Conservation (phyloP, 2,113 vertebrate genomes). For the Craseonycteris thonglongyai region DNA sequence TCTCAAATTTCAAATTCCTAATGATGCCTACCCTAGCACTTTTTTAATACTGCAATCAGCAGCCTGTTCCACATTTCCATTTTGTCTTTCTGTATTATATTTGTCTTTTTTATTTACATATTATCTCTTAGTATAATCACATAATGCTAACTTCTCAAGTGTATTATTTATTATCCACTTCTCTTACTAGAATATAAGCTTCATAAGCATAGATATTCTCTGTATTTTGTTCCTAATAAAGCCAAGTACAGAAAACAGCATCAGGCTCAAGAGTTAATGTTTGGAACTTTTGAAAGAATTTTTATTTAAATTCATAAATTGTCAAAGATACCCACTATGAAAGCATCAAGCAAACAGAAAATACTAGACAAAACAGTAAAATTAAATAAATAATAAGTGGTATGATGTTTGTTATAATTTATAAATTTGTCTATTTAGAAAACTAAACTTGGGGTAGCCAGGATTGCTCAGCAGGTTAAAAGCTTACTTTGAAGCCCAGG, state of each 20-base stretch:
- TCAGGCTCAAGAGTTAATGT: neutral
- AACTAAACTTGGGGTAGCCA: neutral
- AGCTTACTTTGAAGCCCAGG: too few relatives aligned
- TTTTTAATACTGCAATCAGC: neutral
- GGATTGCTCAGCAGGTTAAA: too few relatives aligned
- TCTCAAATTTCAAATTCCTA: neutral
- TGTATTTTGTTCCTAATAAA: neutral
- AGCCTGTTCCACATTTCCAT: too few relatives aligned
- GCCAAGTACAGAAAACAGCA: neutral
- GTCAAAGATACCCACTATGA: neutral
- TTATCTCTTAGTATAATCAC: neutral
- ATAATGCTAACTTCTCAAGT: neutral
- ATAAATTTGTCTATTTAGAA: neutral
- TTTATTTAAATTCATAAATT: neutral
- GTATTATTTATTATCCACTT: neutral
- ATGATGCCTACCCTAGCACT: neutral
- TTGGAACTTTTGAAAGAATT: neutral
- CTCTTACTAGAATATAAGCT: neutral
- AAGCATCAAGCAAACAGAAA: neutral
- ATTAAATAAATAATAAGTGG: neutral
- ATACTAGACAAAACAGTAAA: neutral
- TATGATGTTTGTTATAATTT: neutral
- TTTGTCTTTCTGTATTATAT: neutral
- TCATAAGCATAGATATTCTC: neutral
- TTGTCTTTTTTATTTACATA: neutral